A percentile compares a stretch with the other conserved stretches of the same genome.
Conservation (phyloP, 2,113 vertebrate species). For the Dasypus novemcinctus region DNA sequence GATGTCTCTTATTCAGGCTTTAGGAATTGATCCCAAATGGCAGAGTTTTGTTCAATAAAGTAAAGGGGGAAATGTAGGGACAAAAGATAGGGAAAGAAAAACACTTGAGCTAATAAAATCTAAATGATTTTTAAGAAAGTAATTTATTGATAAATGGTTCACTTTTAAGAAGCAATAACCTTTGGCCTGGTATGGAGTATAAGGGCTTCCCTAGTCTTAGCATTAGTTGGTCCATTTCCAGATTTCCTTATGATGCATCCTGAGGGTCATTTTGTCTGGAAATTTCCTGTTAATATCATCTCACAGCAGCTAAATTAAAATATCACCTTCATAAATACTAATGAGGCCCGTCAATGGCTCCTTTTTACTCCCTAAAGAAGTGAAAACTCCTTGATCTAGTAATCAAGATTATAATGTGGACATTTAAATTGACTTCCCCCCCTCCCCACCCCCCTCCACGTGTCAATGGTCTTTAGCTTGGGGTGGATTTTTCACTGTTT, state of each 20-base stretch:
- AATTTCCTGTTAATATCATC: background rate
- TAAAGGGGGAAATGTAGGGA: background rate
- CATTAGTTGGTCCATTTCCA: background rate
- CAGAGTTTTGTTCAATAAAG: background rate
- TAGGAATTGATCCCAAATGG: slow-evolving; percentile 20
- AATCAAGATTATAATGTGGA: background rate
- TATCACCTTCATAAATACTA: background rate
- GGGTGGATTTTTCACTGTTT: background rate
- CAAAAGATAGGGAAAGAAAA: background rate
- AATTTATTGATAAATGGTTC: background rate
- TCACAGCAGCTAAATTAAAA: background rate
- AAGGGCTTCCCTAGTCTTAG: background rate
- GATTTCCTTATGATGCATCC: background rate
- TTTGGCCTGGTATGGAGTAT: background rate
- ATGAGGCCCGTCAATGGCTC: background rate
- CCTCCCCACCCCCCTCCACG: background rate
- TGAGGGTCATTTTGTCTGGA: background rate
- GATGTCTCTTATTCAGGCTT: background rate
- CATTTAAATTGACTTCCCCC: background rate
- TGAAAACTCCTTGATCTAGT: background rate
- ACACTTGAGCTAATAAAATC: background rate
- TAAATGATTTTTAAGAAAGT: background rate
- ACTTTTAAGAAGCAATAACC: background rate
- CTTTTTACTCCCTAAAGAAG: background rate
- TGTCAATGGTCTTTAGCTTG: background rate